A percentile compares a stretch with the other conserved stretches of the same genome.
Conservation (phyloP, 2,888 invertebrate genomes). For the Axea sp. region DNA sequence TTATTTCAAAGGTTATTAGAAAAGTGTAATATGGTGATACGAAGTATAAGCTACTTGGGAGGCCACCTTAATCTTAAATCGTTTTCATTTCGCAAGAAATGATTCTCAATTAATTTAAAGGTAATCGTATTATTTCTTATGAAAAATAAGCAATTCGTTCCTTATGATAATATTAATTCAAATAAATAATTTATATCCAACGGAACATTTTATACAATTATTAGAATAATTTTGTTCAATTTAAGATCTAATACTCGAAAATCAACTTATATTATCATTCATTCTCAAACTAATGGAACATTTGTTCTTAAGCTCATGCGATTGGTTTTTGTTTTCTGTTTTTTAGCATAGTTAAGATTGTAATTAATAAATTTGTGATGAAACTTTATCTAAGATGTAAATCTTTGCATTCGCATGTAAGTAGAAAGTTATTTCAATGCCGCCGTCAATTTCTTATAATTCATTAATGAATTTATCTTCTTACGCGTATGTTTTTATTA, state of each 20-base stretch:
- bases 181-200: too few relatives aligned
- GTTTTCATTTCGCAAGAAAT: constrained; percentile 8
- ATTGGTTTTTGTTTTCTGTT: constrained; percentile 2
- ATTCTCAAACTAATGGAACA: constrained; percentile 5
- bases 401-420: constrained; percentile 8
- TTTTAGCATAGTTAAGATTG: constrained; percentile 2
- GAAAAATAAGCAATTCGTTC: too few relatives aligned
- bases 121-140: background rate
- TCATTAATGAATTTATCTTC: background rate
- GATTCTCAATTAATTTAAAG: constrained; percentile 8
- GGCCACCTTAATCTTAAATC: background rate
- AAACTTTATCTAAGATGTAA: constrained; percentile 4
- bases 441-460: constrained; percentile 11
- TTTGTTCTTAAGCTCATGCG: background rate
- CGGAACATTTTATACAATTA: too few relatives aligned
- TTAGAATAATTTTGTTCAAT: too few relatives aligned
- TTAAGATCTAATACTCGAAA: too few relatives aligned
- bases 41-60: constrained; percentile 1
- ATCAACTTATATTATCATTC: constrained; percentile 4
- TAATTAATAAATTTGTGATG: constrained; percentile 10
- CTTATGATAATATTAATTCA: too few relatives aligned
- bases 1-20: too few relatives aligned
- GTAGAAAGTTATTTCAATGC: constrained; percentile 17
- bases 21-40: background rate
- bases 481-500: background rate